Evolutionary conservation across 2,888 invertebrate genomes (phyloP), one percentile per base, ranked within the genome.

Genomic region (Apamea monoglypha): DNA sequence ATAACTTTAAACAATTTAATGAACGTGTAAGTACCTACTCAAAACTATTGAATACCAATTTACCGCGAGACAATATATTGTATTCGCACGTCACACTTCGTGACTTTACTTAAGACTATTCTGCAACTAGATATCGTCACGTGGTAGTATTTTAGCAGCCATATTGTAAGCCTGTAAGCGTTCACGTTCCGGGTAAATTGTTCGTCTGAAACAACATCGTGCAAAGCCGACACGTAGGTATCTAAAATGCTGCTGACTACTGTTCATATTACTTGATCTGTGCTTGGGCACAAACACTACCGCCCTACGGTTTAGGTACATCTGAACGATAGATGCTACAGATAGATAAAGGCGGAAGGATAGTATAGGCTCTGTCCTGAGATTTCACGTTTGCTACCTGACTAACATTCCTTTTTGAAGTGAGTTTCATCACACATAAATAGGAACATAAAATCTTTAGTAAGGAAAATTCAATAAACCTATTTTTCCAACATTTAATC

Each of bases 1-100:
- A 61, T 67, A 71, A 53, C 59, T 84, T 53, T 50, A 84, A 61
- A 70, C 85, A 84, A 84, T 80, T 74, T 56, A 71, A 83, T 71
- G 21, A 67, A 67, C 64, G 44, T 72, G 44, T 70, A 21, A 44
- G 68, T 44, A 47, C 16, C 18, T 59, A 44, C 40, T 67, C n/a
- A 36, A 71, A 74, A 66, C 85, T 61, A 80, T 47, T 66, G 61
- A 71, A 74, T 80, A 66, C 4, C 53, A 74, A 80, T 84, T 82
- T 47, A 74, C 16, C 47, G 6, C 32, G 66, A 47, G 36, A 63
- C 59, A 63, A 47, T 32, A 67, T 56, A 80, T 29, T 59, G 32
- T 59, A 44, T 36, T 59, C n/a, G 47, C 61, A 47, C 67, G 67
- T 68, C 59, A 16, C 50, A 32, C 32, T 76, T 53, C 36, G 61